Evolutionary conservation across 2,797 vertebrate species (phyloP).

Genomic region (Sebastes nivosus): DNA sequence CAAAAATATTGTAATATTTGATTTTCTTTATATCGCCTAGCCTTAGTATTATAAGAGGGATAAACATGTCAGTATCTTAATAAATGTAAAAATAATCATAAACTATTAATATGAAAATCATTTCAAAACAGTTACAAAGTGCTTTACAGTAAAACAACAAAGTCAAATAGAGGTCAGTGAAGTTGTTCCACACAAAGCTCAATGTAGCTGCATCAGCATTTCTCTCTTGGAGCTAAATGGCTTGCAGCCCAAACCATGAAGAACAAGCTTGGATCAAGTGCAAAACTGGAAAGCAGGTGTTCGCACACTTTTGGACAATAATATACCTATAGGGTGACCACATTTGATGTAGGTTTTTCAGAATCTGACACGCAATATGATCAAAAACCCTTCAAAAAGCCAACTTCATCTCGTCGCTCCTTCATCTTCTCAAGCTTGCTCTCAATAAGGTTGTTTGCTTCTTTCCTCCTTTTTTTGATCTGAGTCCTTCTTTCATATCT

Average conservation of each 20-base stretch:
- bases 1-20: too few species aligned
- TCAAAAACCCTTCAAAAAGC: slow-evolving; percentile 1
- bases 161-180: too few species aligned
- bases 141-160: neutral
- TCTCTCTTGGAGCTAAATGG: neutral
- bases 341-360: neutral
- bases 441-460: neutral
- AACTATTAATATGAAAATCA: neutral
- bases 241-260: neutral
- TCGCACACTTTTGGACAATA: neutral
- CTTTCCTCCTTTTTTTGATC: neutral
- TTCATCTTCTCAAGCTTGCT: neutral
- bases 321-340: neutral
- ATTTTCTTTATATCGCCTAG: too few species aligned
- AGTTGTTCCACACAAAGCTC: neutral
- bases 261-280: neutral
- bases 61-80: too few species aligned
- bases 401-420: neutral
- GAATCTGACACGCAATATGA: neutral
- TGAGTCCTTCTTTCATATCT: slow-evolving; percentile 19
- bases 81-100: neutral
- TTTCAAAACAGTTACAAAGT: neutral
- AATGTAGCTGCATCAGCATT: too few species aligned
- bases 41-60: neutral
- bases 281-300: neutral